These are phyloP conservation scores for Diadophis punctatus DNA, from an alignment of 2,113 vertebrate species.

Conservation along the genomic window DNA sequence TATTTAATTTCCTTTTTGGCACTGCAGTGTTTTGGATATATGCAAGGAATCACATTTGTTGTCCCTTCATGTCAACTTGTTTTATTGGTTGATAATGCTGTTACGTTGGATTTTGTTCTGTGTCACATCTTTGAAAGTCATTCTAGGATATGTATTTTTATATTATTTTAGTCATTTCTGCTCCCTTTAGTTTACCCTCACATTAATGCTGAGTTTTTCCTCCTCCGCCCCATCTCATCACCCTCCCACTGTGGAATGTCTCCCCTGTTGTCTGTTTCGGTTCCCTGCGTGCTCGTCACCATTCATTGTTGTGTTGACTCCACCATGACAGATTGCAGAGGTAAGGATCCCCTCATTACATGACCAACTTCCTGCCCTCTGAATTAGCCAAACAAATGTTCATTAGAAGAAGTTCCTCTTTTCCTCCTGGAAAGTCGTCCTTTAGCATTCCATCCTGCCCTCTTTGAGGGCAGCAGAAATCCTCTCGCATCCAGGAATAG, in stretches of 20 bases:
- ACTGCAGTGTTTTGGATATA: background rate
- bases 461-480: background rate
- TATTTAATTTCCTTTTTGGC: background rate
- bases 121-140: slow-evolving; percentile 60
- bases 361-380: background rate
- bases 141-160: slow-evolving; percentile 49
- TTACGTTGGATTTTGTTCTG: slow-evolving; percentile 28
- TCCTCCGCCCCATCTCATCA: slow-evolving; percentile 61
- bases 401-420: background rate
- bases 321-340: slow-evolving; percentile 80
- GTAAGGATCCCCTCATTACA: slow-evolving; percentile 66
- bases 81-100: slow-evolving; percentile 18
- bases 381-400: background rate
- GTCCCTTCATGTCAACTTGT: background rate
- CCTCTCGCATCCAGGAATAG: no score
- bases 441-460: background rate
- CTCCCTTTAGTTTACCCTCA: slow-evolving; percentile 68
- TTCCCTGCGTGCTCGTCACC: slow-evolving; percentile 74
- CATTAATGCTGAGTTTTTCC: slow-evolving; percentile 76
- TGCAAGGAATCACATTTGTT: background rate
- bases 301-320: slow-evolving; percentile 82
- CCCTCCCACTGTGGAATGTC: slow-evolving; percentile 79
- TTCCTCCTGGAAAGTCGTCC: accelerated
- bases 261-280: slow-evolving; percentile 76
- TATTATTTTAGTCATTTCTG: slow-evolving; percentile 67